phyloP scores from a whole-genome alignment of 2,888 invertebrate species.

The Cerceris rybyensis region DNA sequence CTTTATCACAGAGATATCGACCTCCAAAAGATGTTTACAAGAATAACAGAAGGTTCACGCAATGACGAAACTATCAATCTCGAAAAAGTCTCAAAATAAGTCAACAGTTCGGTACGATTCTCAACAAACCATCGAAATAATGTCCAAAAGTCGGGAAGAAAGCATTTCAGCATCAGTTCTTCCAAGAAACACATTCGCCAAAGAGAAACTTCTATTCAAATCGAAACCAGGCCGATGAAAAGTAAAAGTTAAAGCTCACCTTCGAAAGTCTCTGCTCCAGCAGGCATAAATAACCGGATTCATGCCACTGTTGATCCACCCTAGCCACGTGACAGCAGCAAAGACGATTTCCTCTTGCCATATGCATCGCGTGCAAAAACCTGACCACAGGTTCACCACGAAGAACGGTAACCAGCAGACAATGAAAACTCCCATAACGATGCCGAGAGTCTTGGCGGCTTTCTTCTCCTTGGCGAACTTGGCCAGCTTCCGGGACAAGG shows the following conservation, averaged over 20 bases:
- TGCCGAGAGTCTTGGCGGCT: slow-evolving; percentile 97
- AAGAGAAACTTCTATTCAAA: too few species aligned
- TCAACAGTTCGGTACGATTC: not conserved
- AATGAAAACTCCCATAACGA: slow-evolving; percentile 98
- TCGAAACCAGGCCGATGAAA: not conserved
- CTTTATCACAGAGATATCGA: not conserved
- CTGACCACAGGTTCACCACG: slow-evolving; percentile 95
- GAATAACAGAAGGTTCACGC: not conserved
- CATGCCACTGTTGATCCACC: slow-evolving; percentile 98
- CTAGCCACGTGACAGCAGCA: slow-evolving; percentile 95
- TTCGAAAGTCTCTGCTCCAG: slow-evolving; percentile 97
- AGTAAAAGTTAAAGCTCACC: slow-evolving; percentile 84
- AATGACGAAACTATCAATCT: not conserved
- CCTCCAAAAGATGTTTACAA: too few species aligned
- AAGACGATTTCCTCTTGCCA: slow-evolving; percentile 94
- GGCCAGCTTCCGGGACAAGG: slow-evolving; percentile 94
- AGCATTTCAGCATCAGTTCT: too few species aligned
- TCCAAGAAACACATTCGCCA: too few species aligned
- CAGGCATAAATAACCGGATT: slow-evolving; percentile 99
- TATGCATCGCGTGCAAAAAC: slow-evolving; percentile 94
- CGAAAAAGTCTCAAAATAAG: not conserved
- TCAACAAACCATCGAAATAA: too few species aligned
- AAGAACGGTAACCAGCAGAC: slow-evolving; percentile 99
- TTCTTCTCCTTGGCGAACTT: slow-evolving; percentile 99
- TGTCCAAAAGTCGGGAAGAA: too few species aligned